Conservation (phyloP, 2,113 vertebrate species). For the Poecilia latipinna region DNA sequence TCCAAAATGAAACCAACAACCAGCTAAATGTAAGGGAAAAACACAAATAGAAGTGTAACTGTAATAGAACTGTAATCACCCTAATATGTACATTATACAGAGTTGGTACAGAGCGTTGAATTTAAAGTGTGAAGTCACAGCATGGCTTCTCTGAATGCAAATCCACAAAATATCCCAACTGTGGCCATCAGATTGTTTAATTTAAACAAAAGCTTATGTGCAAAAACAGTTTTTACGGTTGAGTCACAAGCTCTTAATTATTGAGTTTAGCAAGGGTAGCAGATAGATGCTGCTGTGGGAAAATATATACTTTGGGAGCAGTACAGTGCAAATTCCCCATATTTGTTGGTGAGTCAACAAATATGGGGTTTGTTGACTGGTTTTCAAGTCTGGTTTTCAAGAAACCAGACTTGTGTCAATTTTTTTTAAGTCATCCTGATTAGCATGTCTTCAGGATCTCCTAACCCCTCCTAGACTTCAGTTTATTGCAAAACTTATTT, state of each 20-base stretch:
- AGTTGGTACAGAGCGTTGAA: not conserved
- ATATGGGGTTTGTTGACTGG: too few species aligned
- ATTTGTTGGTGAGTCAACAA: too few species aligned
- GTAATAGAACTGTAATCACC: not conserved
- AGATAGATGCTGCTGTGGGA: not conserved
- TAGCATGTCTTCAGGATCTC: too few species aligned
- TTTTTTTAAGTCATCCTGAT: too few species aligned
- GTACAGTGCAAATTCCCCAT: too few species aligned
- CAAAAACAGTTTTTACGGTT: not conserved
- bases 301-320: not conserved
- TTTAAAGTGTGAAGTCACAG: not conserved
- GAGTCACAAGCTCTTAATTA: not conserved
- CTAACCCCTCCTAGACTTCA: too few species aligned
- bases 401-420: too few species aligned
- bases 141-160: not conserved
- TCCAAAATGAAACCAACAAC: conserved; percentile 84
- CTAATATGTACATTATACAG: not conserved
- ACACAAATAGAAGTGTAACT: not conserved
- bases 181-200: not conserved
- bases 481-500: too few species aligned
- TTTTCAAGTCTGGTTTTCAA: too few species aligned
- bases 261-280: not conserved
- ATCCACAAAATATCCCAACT: not conserved
- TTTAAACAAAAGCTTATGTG: not conserved
- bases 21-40: conserved; percentile 84